phyloP scores from a whole-genome alignment of 2,113 vertebrate species.

The Trichechus manatus region DNA sequence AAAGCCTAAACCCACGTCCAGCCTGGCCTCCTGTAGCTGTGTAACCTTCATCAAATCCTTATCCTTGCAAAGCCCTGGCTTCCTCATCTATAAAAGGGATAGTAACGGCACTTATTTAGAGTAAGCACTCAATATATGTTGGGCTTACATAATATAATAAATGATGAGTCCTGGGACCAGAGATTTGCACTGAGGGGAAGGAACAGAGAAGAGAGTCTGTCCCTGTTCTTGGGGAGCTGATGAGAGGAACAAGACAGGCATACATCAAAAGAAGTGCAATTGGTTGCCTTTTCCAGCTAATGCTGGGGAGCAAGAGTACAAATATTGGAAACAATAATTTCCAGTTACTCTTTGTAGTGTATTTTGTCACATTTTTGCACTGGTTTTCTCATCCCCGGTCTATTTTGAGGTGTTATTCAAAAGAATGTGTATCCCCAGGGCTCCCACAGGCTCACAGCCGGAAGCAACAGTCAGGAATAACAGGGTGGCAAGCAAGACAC shows the following conservation, averaged over 20 bases:
- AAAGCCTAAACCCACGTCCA: background rate
- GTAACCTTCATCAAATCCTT: fast-evolving
- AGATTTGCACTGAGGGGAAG: background rate
- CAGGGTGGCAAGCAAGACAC: background rate
- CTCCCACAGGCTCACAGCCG: background rate
- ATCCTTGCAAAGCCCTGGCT: background rate
- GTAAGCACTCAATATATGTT: background rate
- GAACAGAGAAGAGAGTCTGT: background rate
- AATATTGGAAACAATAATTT: background rate
- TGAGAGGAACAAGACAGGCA: background rate
- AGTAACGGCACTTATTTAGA: background rate
- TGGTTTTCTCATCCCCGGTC: background rate
- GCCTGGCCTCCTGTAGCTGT: background rate
- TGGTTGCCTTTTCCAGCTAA: background rate
- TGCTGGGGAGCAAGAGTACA: background rate
- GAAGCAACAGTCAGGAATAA: background rate
- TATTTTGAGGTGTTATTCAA: background rate
- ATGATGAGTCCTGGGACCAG: background rate
- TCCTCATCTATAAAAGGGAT: background rate
- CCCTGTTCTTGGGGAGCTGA: background rate
- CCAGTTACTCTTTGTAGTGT: background rate
- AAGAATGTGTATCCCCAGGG: background rate
- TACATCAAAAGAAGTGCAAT: background rate
- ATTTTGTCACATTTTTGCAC: background rate
- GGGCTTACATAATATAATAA: background rate